These are phyloP conservation scores for Discoglossus pictus DNA, from an alignment of 2,797 vertebrate species.

Conservation along the genomic window DNA sequence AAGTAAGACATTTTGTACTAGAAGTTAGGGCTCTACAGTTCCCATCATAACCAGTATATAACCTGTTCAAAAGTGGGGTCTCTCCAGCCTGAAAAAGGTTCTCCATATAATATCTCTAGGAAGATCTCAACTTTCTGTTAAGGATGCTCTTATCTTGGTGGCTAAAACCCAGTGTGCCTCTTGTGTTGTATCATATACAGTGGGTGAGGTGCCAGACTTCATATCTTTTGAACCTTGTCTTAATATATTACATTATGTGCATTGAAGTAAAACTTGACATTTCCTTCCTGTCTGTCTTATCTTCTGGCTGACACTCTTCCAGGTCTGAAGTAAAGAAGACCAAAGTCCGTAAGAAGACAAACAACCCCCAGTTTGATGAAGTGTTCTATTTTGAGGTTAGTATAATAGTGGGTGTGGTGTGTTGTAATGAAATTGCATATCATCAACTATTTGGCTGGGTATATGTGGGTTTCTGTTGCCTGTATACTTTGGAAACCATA, in stretches of 20 bases:
- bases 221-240: too few species aligned
- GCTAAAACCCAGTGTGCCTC: too few species aligned
- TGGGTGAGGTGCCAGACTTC: too few species aligned
- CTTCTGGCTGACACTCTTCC: constrained; percentile 33
- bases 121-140: too few species aligned
- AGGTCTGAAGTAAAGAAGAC: constrained; percentile 98
- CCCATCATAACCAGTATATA: too few species aligned
- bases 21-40: too few species aligned
- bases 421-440: constrained; percentile 51
- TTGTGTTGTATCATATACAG: too few species aligned
- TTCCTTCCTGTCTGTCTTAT: neutral
- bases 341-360: constrained; percentile 96
- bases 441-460: constrained; percentile 44
- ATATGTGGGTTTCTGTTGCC: constrained; percentile 37
- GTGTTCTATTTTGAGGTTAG: constrained; percentile 97
- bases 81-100: too few species aligned
- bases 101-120: too few species aligned
- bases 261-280: neutral
- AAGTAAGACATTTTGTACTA: too few species aligned
- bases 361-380: constrained; percentile 98
- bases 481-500: constrained; percentile 35
- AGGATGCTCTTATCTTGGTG: too few species aligned
- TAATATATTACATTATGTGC: neutral
- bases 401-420: constrained; percentile 53
- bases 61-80: too few species aligned